Base-by-base conservation (phyloP, 2,113 vertebrate genomes). In the Caracal caracal region DNA sequence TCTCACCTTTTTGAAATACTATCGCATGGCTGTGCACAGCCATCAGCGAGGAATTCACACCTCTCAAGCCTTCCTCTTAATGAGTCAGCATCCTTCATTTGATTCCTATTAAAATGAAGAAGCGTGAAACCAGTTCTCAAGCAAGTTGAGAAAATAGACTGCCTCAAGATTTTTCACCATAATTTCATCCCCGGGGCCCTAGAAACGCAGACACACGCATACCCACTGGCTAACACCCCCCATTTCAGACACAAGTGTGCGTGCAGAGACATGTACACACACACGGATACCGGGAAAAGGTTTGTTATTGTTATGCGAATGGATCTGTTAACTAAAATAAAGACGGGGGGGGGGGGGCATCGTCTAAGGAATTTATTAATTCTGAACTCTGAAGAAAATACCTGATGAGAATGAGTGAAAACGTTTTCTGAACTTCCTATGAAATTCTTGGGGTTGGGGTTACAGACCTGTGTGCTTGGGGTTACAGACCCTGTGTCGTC, bases 61-160 rank as follows among this genome's bases (percentile, higher is more conserved):
- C 90, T 95, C 94, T 85, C 19, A 2, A 3, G 3, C 5, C 56
- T 24, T 47, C 30, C 70, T 78, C 90, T 75, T 96, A 78, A 96
- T 90, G 97, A 97, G 90, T 97, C 97, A 94, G 93, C 94, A 53
- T 47, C 94, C 96, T 92, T 92, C 94, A 47, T 47, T 81, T 63
- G 82, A 70, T 76, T 94, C 84, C 88, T 82, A 88, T 95, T 97
- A 97, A 92, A 90, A 95, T 78, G 96, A 97, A 85, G 96, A 90
- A 28, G 90, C 11, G 4, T 88, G 93, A 96, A 97, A 85, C 70
- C 51, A 51, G 43, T 71, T 93, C 91, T 93, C 10, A 0, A 59
- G 94, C 80, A 96, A 88, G 80, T 81, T 78, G 88, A 94, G 97
- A 92, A 94, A 92, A 95, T 78, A 93, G 84, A 63, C 88, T 78